Evolutionary conservation across 2,797 vertebrate species (phyloP).

Genomic region (Lagorchestes hirsutus): DNA sequence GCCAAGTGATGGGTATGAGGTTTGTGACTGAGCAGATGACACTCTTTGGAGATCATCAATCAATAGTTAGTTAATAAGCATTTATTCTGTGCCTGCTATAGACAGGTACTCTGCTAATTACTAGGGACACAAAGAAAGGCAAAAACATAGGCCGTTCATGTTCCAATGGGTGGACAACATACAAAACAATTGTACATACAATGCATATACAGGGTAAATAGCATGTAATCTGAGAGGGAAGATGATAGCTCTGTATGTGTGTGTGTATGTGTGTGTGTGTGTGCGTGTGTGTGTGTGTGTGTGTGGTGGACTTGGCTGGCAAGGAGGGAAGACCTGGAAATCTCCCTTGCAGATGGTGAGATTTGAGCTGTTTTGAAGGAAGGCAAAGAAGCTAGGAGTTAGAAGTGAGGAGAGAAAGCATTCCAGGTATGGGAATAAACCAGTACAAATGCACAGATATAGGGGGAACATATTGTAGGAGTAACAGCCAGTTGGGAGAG

Average conservation of each 20-base stretch:
- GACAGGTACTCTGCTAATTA: not conserved
- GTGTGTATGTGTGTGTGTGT: not conserved
- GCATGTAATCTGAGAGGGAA: not conserved
- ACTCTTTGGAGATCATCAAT: not conserved
- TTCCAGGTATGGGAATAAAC: not conserved
- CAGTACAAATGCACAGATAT: not conserved
- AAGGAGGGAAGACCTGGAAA: not conserved
- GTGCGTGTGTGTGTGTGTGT: not conserved
- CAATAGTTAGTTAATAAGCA: not conserved
- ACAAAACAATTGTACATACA: not conserved
- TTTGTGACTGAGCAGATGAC: not conserved
- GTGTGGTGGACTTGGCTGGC: not conserved
- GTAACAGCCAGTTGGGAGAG: not conserved
- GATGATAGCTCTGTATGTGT: not conserved
- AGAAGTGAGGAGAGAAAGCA: not conserved
- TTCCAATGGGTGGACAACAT: not conserved
- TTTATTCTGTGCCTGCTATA: not conserved
- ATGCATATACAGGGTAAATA: not conserved
- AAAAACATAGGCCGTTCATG: not conserved
- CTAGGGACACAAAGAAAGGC: not conserved
- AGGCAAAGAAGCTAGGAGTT: not conserved
- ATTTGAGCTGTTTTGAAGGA: not conserved
- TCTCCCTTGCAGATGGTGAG: not conserved
- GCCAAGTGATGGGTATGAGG: not conserved
- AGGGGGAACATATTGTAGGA: not conserved